These are phyloP conservation scores for Sinocyclocheilus grahami DNA, from an alignment of 2,113 vertebrate genomes.

Conservation along the genomic window DNA sequence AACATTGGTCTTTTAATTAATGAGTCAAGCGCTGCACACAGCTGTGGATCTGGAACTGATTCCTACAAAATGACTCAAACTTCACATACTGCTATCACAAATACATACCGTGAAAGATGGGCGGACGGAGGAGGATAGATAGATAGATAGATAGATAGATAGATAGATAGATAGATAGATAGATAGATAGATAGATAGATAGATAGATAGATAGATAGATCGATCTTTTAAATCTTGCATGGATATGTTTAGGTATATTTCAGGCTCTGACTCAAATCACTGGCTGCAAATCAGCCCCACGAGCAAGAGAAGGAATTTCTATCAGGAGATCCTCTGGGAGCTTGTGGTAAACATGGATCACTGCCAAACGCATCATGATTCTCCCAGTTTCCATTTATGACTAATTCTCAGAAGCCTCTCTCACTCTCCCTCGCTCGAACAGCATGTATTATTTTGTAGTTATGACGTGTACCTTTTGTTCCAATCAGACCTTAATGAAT, in stretches of 20 bases:
- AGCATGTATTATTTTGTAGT: neutral
- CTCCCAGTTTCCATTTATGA: conserved; percentile 17
- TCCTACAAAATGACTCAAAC: neutral
- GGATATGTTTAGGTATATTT: no score
- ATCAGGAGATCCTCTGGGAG: neutral
- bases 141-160: no score
- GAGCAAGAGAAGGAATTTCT: neutral
- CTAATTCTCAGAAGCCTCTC: conserved; percentile 1
- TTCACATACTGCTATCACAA: neutral
- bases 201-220: no score
- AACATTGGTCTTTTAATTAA: neutral
- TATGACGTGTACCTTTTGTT: neutral
- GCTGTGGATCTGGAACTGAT: neutral
- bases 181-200: no score
- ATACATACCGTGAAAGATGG: neutral
- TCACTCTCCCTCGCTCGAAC: neutral
- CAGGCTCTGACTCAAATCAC: no score
- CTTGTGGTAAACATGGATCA: conserved; percentile 5
- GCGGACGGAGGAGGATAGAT: no score
- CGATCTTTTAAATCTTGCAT: no score
- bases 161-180: no score
- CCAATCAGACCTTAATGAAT: neutral
- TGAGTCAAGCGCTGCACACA: conserved; percentile 20
- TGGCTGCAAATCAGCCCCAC: no score
- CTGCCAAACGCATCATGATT: conserved; percentile 12